A percentile compares a stretch with the other conserved stretches of the same genome.
These are phyloP conservation scores for Petrolisthes cinctipes DNA, from an alignment of 2,888 invertebrate genomes.

Conservation along the genomic window DNA sequence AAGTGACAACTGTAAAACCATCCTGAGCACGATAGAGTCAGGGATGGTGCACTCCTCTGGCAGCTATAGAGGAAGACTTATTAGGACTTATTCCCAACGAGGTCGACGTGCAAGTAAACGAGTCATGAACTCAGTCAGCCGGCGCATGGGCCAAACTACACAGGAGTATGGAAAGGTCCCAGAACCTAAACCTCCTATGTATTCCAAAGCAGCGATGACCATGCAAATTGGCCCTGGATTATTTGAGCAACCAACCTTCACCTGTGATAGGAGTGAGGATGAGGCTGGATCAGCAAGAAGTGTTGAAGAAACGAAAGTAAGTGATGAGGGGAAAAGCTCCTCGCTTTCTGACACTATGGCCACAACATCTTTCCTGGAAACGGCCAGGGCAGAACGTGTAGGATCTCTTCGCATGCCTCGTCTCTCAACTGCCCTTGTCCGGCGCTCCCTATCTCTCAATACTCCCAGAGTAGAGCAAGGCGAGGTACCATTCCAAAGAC, in stretches of 20 bases:
- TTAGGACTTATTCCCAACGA: slow-evolving; percentile 43
- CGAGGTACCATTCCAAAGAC: slow-evolving; percentile 37
- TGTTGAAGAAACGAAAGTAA: neutral
- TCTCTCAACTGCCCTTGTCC: slow-evolving; percentile 9
- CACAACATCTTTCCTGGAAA: slow-evolving; percentile 13
- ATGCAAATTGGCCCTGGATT: slow-evolving; percentile 39
- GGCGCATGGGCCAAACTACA: slow-evolving; percentile 8
- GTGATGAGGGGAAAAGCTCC: neutral
- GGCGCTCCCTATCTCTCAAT: slow-evolving; percentile 22
- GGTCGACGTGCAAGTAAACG: slow-evolving; percentile 41
- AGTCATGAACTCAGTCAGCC: slow-evolving; percentile 40
- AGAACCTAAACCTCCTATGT: slow-evolving; percentile 38
- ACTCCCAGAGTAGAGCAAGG: slow-evolving; percentile 20
- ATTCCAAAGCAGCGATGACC: slow-evolving; percentile 39
- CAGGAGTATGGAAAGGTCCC: slow-evolving; percentile 24
- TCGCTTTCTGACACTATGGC: neutral
- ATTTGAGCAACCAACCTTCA: neutral
- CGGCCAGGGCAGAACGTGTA: neutral
- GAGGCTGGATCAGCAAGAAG: neutral
- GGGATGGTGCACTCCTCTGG: neutral
- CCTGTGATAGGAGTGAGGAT: neutral
- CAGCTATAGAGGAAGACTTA: slow-evolving; percentile 19
- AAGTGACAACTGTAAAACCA: neutral
- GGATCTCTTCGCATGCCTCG: slow-evolving; percentile 26
- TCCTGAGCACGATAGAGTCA: neutral